Evolutionary conservation across 2,113 vertebrate genomes (phyloP).

Genomic region (Lanius ludovicianus): DNA sequence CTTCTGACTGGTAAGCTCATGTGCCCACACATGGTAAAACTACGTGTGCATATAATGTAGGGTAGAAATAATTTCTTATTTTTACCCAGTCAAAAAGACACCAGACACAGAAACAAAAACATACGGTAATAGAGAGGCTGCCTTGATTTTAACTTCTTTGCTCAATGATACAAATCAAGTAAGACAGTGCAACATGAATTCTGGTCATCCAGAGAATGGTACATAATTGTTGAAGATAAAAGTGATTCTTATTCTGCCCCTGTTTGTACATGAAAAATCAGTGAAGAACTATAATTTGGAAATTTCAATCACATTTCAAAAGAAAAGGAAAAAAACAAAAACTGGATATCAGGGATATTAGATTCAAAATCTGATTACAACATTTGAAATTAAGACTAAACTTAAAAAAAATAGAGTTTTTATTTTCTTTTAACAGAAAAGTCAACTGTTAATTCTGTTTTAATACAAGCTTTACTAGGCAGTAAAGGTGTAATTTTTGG

Average conservation of each 20-base stretch:
- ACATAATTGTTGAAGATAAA: not conserved
- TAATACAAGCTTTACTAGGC: not conserved
- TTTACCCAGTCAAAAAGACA: not conserved
- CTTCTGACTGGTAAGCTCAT: not conserved
- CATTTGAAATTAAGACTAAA: not conserved
- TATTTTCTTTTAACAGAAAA: not conserved
- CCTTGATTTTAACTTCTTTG: not conserved
- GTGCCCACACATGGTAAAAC: not conserved
- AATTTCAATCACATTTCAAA: not conserved
- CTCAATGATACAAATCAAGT: not conserved
- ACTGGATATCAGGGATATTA: not conserved
- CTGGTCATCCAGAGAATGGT: not conserved
- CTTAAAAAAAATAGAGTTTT: not conserved
- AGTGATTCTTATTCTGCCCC: not conserved
- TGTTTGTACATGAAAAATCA: not conserved
- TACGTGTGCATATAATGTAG: fast-evolving
- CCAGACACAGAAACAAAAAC: not conserved
- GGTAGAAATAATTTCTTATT: not conserved
- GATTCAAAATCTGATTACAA: not conserved
- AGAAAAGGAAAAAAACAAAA: not conserved
- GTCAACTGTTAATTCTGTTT: not conserved
- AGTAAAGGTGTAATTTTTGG: not conserved
- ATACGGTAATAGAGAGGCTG: not conserved
- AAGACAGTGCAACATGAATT: not conserved
- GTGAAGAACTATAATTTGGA: not conserved